Evolutionary conservation across 2,797 vertebrate species (phyloP).

Genomic region (Tragelaphus eurycerus): DNA sequence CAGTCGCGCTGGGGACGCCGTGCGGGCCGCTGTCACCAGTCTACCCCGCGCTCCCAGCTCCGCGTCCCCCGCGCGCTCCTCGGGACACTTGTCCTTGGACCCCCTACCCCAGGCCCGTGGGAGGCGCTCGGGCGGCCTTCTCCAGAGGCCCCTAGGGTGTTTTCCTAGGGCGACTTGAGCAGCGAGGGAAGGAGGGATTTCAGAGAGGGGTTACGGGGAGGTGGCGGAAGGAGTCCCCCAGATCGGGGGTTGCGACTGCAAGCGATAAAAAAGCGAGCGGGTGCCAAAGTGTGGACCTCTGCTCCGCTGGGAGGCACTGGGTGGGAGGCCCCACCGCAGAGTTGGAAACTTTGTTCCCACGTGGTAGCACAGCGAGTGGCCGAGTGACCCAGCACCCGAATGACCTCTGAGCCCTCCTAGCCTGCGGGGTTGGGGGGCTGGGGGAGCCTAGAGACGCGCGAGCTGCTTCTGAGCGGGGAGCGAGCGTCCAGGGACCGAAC

Average conservation of each 20-base stretch:
- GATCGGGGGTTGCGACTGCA: not conserved
- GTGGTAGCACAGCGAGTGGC: slow-evolving; percentile 14
- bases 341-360: slow-evolving; percentile 59
- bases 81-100: slow-evolving; percentile 43
- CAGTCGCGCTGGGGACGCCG: no score
- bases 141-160: not conserved
- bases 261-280: not conserved
- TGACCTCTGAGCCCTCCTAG: not conserved
- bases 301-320: not conserved
- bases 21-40: not conserved
- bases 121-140: not conserved
- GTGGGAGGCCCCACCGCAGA: not conserved
- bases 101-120: not conserved
- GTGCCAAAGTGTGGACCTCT: not conserved
- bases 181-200: not conserved
- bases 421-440: not conserved
- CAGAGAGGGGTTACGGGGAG: not conserved
- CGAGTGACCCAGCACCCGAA: not conserved
- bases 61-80: not conserved
- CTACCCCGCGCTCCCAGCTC: not conserved
- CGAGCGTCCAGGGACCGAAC: not conserved
- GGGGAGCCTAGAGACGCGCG: not conserved
- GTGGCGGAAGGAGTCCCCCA: not conserved
- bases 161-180: not conserved
- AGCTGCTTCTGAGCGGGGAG: not conserved